phyloP scores from a whole-genome alignment of 2,797 vertebrate species.

The Lacerta bilineata region DNA sequence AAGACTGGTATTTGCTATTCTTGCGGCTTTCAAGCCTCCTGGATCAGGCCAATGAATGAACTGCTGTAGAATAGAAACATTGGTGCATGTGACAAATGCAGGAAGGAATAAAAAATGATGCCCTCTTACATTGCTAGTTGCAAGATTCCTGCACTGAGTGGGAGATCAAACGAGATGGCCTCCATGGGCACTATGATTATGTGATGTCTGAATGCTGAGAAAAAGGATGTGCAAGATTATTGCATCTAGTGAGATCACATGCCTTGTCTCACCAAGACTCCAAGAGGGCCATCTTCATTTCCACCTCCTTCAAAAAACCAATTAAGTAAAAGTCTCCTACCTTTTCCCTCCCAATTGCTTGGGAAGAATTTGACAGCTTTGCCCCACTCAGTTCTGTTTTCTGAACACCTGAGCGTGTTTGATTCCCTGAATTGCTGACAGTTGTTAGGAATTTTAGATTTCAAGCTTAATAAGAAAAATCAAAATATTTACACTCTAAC shows the following conservation, averaged over 20 bases:
- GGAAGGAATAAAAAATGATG: too few relatives aligned
- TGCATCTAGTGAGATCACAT: neutral
- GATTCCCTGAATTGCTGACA: slow-evolving; percentile 5
- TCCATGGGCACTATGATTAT: too few relatives aligned
- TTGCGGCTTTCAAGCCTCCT: too few relatives aligned
- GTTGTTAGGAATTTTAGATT: slow-evolving; percentile 36
- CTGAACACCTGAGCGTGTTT: slow-evolving; percentile 12
- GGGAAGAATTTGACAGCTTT: neutral
- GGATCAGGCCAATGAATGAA: too few relatives aligned
- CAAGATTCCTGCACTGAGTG: too few relatives aligned
- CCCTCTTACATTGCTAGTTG: too few relatives aligned
- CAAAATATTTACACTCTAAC: slow-evolving; percentile 43
- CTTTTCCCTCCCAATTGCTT: neutral
- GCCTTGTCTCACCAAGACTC: neutral
- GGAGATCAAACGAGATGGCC: too few relatives aligned
- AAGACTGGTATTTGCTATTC: too few relatives aligned
- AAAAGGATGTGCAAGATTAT: neutral
- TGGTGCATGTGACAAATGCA: too few relatives aligned
- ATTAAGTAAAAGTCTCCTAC: neutral
- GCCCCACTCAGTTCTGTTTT: slow-evolving; percentile 1
- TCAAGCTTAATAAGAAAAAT: slow-evolving; percentile 33
- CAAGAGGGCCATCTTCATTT: neutral
- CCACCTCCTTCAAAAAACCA: neutral
- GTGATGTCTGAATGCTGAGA: neutral
- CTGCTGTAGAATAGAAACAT: too few relatives aligned